Conservation (phyloP, 2,113 vertebrate species). For the Rhegmatorhina hoffmannsi region DNA sequence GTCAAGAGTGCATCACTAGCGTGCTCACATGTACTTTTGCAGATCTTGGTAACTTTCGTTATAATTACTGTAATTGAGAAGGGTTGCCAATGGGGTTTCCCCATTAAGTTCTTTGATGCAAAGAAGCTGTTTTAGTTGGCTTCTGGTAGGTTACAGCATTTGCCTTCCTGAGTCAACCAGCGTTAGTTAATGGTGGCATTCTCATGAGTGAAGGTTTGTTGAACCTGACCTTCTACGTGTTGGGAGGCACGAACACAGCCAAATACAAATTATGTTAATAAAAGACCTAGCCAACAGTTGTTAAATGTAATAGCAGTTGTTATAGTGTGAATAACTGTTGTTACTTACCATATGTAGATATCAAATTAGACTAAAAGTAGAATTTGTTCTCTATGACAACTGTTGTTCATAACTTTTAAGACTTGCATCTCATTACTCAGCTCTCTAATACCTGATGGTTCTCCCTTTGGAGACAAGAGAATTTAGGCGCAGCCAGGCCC, state of each 20-base stretch:
- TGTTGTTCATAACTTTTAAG: background rate
- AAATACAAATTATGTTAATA: slow-evolving; percentile 8
- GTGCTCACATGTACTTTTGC: background rate
- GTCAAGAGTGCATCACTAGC: background rate
- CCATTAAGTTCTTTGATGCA: background rate
- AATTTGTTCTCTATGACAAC: background rate
- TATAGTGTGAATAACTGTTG: background rate
- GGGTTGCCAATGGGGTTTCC: background rate
- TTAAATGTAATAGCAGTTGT: background rate
- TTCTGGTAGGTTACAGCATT: background rate
- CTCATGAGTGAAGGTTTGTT: background rate
- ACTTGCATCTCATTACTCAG: background rate
- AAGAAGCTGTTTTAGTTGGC: background rate
- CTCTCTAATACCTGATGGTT: background rate
- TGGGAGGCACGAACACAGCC: background rate
- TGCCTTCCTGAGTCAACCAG: background rate
- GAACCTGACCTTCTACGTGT: background rate
- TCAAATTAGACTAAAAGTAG: background rate
- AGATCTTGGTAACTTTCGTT: background rate
- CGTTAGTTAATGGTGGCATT: rapidly evolving
- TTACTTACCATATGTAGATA: background rate
- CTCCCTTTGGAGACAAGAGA: background rate
- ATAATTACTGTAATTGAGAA: background rate
- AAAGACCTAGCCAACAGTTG: background rate
- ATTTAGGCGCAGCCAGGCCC: background rate